Evolutionary conservation across 2,113 vertebrate genomes (phyloP), one percentile per base, ranked within the genome.

Genomic region (Epinephelus lanceolatus): DNA sequence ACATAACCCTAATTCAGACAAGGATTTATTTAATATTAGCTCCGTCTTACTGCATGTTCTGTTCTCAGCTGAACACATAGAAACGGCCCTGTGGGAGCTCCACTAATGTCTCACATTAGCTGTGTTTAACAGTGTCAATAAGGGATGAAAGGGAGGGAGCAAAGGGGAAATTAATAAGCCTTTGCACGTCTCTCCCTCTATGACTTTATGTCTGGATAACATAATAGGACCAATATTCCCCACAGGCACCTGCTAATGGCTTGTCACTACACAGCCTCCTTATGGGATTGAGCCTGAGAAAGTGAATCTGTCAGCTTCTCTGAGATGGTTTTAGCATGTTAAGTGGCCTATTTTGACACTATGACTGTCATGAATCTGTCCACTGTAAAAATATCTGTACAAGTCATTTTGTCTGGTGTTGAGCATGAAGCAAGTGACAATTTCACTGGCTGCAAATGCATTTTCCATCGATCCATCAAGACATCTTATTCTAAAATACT

Each of bases 221-320:
- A 83, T 83, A 88, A 82, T 76, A 85, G 84, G 80, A 57, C 63
- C 63, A 8, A 87, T 89, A 88, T 77, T 89, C 89, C 79, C 88
- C 62, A 60, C 61, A 78, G 85, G 59, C 42, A 78, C 75, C 84
- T 76, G 82, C 71, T 91, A 91, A 91, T 91, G 71, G 55, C 84
- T 87, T 85, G 84, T 88, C 84, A 75, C 82, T 80, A 70, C 27
- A 66, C 65, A 56, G 61, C 67, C 65, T 80, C 71, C 71, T 80
- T 74, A 70, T 42, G 62, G 72, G 81, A 88, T 25, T 76, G 49
- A 86, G 79, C 53, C 42, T 1, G 13, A 78, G 66, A 75, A 70
- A 74, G 68, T 57, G 61, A 88, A 85, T 82, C 30, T 85, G 83
- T 75, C 82, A 49, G 76, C 18, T 59, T 83, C 14, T 66, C 56